A percentile compares a stretch with the other conserved stretches of the same genome.
phyloP scores from a whole-genome alignment of 1,140 invertebrate species.

The Eueides isabella region DNA sequence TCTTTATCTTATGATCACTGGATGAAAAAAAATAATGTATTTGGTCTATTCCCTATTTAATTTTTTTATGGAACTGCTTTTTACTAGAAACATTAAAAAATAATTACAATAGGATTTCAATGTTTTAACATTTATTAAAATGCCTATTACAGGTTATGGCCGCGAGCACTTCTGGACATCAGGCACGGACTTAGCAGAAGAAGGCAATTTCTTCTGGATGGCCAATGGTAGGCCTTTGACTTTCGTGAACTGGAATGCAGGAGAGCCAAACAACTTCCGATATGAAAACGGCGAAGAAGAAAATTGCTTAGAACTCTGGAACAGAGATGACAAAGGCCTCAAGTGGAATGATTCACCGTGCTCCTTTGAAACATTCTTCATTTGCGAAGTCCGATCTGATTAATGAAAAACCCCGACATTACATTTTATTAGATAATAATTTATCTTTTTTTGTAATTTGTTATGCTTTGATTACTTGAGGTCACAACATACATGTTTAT shows the following conservation, averaged over 20 bases:
- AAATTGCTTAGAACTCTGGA: conserved; percentile 95
- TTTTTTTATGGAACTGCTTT: too few relatives aligned
- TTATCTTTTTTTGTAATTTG: neutral
- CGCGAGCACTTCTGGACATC: conserved; percentile 97
- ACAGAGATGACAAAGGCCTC: conserved; percentile 93
- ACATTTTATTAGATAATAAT: conserved; percentile 32
- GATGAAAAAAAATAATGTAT: too few relatives aligned
- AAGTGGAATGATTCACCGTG: conserved; percentile 97
- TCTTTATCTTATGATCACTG: too few relatives aligned
- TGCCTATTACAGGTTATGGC: conserved; percentile 86
- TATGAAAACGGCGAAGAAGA: conserved; percentile 97
- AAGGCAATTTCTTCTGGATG: conserved; percentile 96
- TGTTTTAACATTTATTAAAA: neutral
- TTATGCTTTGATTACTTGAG: conserved; percentile 13
- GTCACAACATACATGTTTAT: conserved; percentile 24
- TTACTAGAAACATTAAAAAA: too few relatives aligned
- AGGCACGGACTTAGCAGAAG: conserved; percentile 94
- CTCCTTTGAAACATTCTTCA: conserved; percentile 95
- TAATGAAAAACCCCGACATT: conserved; percentile 49
- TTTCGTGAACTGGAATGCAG: conserved; percentile 96
- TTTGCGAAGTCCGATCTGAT: conserved; percentile 90
- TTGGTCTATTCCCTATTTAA: too few relatives aligned
- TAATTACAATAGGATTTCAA: neutral
- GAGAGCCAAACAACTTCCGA: conserved; percentile 94
- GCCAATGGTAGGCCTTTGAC: conserved; percentile 93